Percentiles rank a stretch among this genome's conserved stretches.
These are phyloP conservation scores for Melanotaenia trifasciata DNA, from an alignment of 2,797 vertebrate genomes.

Conservation along the genomic window DNA sequence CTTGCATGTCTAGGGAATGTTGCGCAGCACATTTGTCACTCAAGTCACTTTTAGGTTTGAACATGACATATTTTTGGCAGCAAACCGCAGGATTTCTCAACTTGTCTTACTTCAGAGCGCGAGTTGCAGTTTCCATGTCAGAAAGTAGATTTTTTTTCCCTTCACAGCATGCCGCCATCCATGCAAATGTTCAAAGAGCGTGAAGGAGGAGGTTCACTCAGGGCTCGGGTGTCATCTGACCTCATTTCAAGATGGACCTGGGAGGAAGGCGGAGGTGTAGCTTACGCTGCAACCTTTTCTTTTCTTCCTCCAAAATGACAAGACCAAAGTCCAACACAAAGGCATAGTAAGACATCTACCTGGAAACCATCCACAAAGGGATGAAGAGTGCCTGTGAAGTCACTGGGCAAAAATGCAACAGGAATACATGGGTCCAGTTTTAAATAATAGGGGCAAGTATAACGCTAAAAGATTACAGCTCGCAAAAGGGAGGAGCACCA, in stretches of 20 bases:
- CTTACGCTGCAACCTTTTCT: slow-evolving; percentile 78
- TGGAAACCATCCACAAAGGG: slow-evolving; percentile 69
- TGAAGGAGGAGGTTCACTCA: slow-evolving; percentile 42
- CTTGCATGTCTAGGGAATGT: slow-evolving; percentile 1
- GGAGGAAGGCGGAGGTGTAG: slow-evolving; percentile 75
- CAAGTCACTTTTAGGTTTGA: background rate
- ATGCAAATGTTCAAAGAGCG: slow-evolving; percentile 49
- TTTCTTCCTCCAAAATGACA: slow-evolving; percentile 62
- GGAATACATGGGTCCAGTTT: slow-evolving; percentile 28
- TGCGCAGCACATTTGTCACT: background rate
- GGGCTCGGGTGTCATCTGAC: slow-evolving; percentile 76
- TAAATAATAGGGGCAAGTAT: slow-evolving; percentile 21
- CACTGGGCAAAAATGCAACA: slow-evolving; percentile 66
- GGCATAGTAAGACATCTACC: slow-evolving; percentile 64
- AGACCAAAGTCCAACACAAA: slow-evolving; percentile 62
- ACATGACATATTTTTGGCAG: slow-evolving; percentile 35
- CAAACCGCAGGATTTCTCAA: slow-evolving; percentile 18
- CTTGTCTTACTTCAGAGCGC: slow-evolving; percentile 39
- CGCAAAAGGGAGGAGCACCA: background rate
- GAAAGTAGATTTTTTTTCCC: background rate
- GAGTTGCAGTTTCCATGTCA: slow-evolving; percentile 16
- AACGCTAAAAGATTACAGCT: slow-evolving; percentile 9
- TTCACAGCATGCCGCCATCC: slow-evolving; percentile 3
- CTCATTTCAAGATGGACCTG: slow-evolving; percentile 72
- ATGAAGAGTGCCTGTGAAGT: slow-evolving; percentile 77